These are phyloP conservation scores for Agonopterix subpropinquella DNA, from an alignment of 2,888 invertebrate species.

Conservation along the genomic window DNA sequence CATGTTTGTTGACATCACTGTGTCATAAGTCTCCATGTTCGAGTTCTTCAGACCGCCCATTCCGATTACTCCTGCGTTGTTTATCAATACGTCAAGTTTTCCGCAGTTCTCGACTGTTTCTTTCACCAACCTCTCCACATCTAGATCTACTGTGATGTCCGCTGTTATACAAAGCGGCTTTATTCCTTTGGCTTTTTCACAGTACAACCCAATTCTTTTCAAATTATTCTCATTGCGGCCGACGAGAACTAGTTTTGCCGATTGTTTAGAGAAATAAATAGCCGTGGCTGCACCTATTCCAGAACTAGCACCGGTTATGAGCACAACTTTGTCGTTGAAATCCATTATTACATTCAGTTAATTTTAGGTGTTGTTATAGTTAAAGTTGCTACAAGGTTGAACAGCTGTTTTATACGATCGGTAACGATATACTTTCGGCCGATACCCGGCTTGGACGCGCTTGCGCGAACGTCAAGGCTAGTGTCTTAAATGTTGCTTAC, in stretches of 20 bases:
- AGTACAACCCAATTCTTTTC: constrained; percentile 53
- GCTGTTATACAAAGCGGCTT: constrained; percentile 76
- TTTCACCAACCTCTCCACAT: constrained; percentile 78
- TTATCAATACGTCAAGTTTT: constrained; percentile 85
- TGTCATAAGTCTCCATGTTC: constrained; percentile 87
- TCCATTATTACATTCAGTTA: constrained; percentile 50
- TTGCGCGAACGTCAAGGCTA: too few relatives aligned
- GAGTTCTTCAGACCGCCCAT: constrained; percentile 88
- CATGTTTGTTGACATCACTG: constrained; percentile 90
- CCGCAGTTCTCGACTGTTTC: constrained; percentile 82
- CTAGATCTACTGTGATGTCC: constrained; percentile 81
- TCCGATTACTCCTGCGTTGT: constrained; percentile 90
- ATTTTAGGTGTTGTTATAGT: too few relatives aligned
- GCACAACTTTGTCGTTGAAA: constrained; percentile 76
- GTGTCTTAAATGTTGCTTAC: too few relatives aligned
- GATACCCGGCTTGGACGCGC: too few relatives aligned
- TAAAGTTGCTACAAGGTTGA: too few relatives aligned
- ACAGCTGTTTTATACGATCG: too few relatives aligned
- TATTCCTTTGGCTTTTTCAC: constrained; percentile 72
- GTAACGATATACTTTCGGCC: too few relatives aligned
- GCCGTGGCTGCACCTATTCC: constrained; percentile 85
- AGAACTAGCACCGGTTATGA: constrained; percentile 83
- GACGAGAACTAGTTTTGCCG: constrained; percentile 78
- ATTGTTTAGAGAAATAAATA: constrained; percentile 78
- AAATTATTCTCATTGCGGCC: constrained; percentile 65